phyloP scores from a whole-genome alignment of 2,113 vertebrate species.

The Eidolon helvum region DNA sequence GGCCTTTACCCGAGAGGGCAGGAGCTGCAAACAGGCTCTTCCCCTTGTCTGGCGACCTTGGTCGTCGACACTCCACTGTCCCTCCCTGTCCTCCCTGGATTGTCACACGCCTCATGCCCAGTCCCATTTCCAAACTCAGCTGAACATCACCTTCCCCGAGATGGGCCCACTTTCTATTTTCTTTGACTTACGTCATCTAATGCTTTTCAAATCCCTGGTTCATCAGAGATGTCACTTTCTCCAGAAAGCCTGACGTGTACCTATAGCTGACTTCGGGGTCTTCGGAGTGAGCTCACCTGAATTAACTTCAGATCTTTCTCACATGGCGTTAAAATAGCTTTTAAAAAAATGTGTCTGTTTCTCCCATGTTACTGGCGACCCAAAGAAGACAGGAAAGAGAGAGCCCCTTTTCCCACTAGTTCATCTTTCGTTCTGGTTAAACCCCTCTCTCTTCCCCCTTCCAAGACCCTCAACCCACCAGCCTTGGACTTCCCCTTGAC shows the following conservation, averaged over 20 bases:
- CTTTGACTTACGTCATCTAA: fast-evolving
- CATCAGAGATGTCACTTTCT: not conserved
- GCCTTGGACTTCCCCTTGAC: not conserved
- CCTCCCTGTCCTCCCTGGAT: not conserved
- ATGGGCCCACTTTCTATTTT: fast-evolving
- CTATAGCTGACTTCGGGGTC: not conserved
- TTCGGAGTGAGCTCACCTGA: not conserved
- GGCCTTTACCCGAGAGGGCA: fast-evolving
- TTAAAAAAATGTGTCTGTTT: not conserved
- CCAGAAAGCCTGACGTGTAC: not conserved
- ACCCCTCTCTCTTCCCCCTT: fast-evolving
- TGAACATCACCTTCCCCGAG: not conserved
- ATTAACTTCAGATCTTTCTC: fast-evolving
- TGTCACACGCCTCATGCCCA: too few species aligned
- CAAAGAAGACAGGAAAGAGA: fast-evolving
- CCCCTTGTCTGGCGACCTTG: fast-evolving
- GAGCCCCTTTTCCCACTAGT: fast-evolving
- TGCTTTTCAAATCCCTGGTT: not conserved
- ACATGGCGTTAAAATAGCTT: fast-evolving
- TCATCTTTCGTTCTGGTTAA: not conserved
- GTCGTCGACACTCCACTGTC: fast-evolving
- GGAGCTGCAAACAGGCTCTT: not conserved
- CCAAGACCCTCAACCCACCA: not conserved
- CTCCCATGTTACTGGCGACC: not conserved
- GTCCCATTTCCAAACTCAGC: not conserved